Evolutionary conservation across 2,888 invertebrate species (phyloP), one percentile per base, ranked within the genome.

Genomic region (Gastrophysa polygoni): DNA sequence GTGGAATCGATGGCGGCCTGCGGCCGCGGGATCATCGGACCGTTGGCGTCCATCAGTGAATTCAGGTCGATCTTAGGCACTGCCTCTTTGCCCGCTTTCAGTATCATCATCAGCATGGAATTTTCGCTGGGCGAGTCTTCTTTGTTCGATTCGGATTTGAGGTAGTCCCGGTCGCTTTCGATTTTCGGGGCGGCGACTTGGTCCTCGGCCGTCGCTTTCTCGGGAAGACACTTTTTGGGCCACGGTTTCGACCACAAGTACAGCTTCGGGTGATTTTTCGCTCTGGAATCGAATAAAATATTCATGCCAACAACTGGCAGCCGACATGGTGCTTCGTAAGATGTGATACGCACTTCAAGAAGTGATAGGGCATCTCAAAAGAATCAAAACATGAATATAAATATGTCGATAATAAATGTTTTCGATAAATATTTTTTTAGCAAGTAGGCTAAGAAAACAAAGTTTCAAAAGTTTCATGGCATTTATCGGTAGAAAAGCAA

Each of bases 181-280:
- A 71, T 10, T 50, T 74, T 71, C n/a, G 66, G 67, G 59, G 73
- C 68, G 44, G 50, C 58, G 21, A 70, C 69, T 16, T 63, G 50
- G 34, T 63, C 38, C 47, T 68, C 68, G 18, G 59, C 51, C 60
- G 69, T 71, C 1, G 51, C 14, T 48, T 78, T 78, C 64, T 79
- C 79, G 3, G 80, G 78, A 51, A 80, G 63, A 50, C 76, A 70
- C 80, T 81, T 16, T 81, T 88, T 87, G 71, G 90, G 90, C 93
- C 93, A 93, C 67, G 90, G 89, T 72, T 92, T 91, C 0, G 93
- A 91, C 94, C 93, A 94, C 0, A 93, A 83, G 79, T 93, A 93
- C 34, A 94, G 82, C 75, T 94, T 94, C 0, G 93, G 93, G 76
- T 94, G 94, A 78, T 92, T 89, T 70, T 91, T 91, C 63, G 89